These are phyloP conservation scores for Limonius californicus DNA, from an alignment of 1,140 invertebrate species.

Conservation along the genomic window DNA sequence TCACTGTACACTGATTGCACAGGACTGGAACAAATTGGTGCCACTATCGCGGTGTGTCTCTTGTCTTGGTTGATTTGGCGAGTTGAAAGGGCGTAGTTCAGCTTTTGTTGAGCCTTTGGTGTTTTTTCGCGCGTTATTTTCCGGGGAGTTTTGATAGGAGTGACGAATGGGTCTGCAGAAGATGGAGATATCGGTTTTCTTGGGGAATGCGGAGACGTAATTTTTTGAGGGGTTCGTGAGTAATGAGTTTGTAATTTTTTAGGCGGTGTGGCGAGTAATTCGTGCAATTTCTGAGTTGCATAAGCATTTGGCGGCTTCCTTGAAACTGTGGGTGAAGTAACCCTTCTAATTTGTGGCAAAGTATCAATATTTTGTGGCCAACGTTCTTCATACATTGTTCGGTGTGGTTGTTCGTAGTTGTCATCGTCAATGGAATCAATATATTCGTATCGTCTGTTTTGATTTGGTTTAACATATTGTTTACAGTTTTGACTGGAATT, in stretches of 20 bases:
- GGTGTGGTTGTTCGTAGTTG: background rate
- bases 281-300: conserved; percentile 71
- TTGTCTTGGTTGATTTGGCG: conserved; percentile 34
- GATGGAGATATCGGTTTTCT: conserved; percentile 20
- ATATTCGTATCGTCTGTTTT: conserved; percentile 28
- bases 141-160: conserved; percentile 15
- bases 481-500: background rate
- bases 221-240: conserved; percentile 47
- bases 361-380: too few species aligned
- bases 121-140: conserved; percentile 34
- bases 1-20: conserved; percentile 44
- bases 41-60: conserved; percentile 42
- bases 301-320: conserved; percentile 49
- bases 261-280: conserved; percentile 65
- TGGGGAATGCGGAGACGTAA: conserved; percentile 32
- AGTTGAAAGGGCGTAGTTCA: conserved; percentile 50
- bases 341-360: background rate
- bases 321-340: background rate
- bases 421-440: conserved; percentile 23
- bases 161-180: conserved; percentile 11
- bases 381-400: background rate
- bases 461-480: background rate
- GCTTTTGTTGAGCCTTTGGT: conserved; percentile 53
- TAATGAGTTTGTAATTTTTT: conserved; percentile 44
- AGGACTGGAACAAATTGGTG: conserved; percentile 45